Evolutionary conservation across 1,140 invertebrate species (phyloP).

Genomic region (Dolichoris vasculosae): DNA sequence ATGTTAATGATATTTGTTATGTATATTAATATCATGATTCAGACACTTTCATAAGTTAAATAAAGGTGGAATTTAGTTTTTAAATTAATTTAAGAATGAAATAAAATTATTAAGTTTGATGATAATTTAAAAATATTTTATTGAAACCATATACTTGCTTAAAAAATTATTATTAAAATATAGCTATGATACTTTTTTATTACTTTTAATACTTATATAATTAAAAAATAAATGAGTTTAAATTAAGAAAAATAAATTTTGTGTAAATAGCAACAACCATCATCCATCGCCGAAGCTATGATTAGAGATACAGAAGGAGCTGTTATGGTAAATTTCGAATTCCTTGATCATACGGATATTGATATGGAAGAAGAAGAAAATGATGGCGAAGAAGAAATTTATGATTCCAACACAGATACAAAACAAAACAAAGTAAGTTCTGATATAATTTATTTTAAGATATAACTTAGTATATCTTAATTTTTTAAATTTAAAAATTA

Average conservation of each 20-base stretch:
- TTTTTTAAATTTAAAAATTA: background rate
- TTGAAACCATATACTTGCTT: no score
- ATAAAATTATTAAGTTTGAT: no score
- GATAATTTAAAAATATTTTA: no score
- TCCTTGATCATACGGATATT: conserved; percentile 87
- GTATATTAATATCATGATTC: no score
- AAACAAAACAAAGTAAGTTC: conserved; percentile 73
- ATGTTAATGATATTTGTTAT: no score
- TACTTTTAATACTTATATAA: background rate
- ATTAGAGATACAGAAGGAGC: conserved; percentile 93
- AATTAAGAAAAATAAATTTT: conserved; percentile 18
- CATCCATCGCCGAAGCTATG: conserved; percentile 82
- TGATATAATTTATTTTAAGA: background rate
- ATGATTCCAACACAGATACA: conserved; percentile 78
- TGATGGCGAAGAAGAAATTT: conserved; percentile 79
- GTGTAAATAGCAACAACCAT: conserved; percentile 68
- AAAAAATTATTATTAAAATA: no score
- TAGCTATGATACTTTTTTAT: background rate
- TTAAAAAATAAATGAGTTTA: background rate
- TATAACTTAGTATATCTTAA: background rate
- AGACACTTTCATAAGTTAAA: no score
- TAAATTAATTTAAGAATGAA: no score
- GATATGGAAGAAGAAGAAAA: conserved; percentile 93
- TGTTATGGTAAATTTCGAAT: conserved; percentile 97
- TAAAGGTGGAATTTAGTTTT: no score